Evolutionary conservation across 2,113 vertebrate species (phyloP), one percentile per base, ranked within the genome.

Genomic region (Dasyurus viverrinus): DNA sequence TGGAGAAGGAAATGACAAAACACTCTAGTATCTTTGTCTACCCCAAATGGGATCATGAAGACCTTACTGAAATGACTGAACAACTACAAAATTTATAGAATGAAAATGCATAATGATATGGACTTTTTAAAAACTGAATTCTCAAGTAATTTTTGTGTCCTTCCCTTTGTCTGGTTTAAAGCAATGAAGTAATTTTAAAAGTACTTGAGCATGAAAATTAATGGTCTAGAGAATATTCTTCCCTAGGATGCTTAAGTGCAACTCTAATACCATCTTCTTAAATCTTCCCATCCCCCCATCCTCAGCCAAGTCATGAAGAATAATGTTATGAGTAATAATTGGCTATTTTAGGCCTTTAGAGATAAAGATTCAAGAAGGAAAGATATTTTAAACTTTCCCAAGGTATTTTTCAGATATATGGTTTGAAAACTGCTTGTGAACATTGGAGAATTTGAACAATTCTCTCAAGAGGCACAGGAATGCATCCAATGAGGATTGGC

Each of bases 101-200:
- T 8, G 26, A 57, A 57, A 57, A 57, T 57, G 26, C 25, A 26
- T 57, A 27, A 57, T 92, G 90, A 76, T 24, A 1, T 26, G 53
- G 48, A 48, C 91, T 96, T 92, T 48, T 54, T 26, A 50, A 47
- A 47, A 47, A 5, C 19, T 95, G 30, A 52, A 19, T 27, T 89
- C 91, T 94, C 53, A 89, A 26, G 47, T 47, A 53, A 92, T 89
- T 30, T 53, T 0, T 84, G 36, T 84, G 26, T 42, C 84, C 50
- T 95, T 96, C 89, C 55, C 27, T 36, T 60, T 60, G 57, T 27
- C 92, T 93, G 46, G 48, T 53, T 9, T 54, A 26, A 94, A 95
- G 95, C 36, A 92, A 68, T 76, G 76, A 30, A 50, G 47, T 48
- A 53, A 11, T 42, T 22, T 54, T 52, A 91, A 94, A 27, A 52